These are phyloP conservation scores for Muricea muricata DNA, from an alignment of 92 coral and sea anemone genomes.

Conservation along the genomic window DNA sequence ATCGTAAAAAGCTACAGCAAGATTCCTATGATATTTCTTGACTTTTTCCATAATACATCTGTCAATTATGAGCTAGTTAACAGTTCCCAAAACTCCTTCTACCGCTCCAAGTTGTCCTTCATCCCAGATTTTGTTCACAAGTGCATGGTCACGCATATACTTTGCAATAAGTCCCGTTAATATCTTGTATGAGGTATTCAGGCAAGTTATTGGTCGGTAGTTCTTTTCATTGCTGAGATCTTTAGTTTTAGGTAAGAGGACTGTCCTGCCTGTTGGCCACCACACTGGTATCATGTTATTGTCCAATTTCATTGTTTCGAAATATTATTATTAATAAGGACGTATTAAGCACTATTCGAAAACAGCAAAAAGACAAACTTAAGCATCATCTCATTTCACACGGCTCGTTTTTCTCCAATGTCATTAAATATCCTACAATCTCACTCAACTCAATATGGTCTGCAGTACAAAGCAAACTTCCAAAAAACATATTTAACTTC, in stretches of 20 bases:
- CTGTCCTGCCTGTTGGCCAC: not conserved
- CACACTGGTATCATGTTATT: too few species aligned
- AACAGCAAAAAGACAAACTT: not conserved
- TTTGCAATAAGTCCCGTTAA: constrained; percentile 18
- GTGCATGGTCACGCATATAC: constrained; percentile 30
- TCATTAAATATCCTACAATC: not conserved
- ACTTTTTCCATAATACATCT: constrained; percentile 54
- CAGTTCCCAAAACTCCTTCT: constrained; percentile 46
- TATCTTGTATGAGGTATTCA: not conserved
- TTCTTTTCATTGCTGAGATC: not conserved
- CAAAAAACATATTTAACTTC: constrained; percentile 25
- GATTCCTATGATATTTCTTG: constrained; percentile 41
- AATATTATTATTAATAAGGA: too few species aligned
- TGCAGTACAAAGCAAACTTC: constrained; percentile 12
- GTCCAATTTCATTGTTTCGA: too few species aligned
- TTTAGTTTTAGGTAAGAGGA: not conserved
- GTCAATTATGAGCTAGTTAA: constrained; percentile 43
- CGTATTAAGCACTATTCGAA: not conserved
- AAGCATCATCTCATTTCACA: not conserved
- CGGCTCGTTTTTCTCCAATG: not conserved
- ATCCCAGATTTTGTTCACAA: not conserved
- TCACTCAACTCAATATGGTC: not conserved
- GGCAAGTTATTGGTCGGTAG: not conserved
- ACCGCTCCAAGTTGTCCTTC: constrained; percentile 50
- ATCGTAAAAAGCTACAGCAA: constrained; percentile 52